A percentile compares a stretch with the other conserved stretches of the same genome.
Evolutionary conservation across 2,797 vertebrate genomes (phyloP).

Genomic region (Takifugu ocellatus): DNA sequence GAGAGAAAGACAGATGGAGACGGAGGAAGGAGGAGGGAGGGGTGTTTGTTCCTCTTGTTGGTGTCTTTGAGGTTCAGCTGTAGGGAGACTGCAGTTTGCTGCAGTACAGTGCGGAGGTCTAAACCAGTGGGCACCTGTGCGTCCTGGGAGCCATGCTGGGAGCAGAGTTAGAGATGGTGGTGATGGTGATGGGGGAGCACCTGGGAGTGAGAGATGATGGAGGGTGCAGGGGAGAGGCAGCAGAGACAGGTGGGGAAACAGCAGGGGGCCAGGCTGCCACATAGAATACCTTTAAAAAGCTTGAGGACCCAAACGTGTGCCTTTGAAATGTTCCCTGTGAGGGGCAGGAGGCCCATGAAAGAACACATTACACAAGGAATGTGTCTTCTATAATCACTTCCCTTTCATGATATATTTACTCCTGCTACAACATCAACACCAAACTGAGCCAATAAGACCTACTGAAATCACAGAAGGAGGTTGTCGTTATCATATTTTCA

Average conservation of each 20-base stretch:
- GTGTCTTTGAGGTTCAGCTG: slow-evolving; percentile 26
- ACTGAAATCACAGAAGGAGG: too few species aligned
- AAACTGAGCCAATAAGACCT: too few species aligned
- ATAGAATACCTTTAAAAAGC: slow-evolving; percentile 13
- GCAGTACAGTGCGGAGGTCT: slow-evolving; percentile 32
- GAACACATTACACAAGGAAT: background rate
- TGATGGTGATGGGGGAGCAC: slow-evolving; percentile 5
- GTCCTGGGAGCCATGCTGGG: slow-evolving; percentile 60
- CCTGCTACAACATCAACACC: too few species aligned
- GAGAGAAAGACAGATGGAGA: slow-evolving; percentile 48
- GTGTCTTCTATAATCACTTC: background rate
- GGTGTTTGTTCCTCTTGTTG: slow-evolving; percentile 37
- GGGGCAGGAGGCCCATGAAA: too few species aligned
- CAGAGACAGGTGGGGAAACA: slow-evolving; percentile 73
- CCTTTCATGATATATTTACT: too few species aligned
- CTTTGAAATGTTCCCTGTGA: background rate
- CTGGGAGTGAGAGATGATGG: slow-evolving; percentile 13
- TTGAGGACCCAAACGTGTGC: slow-evolving; percentile 25
- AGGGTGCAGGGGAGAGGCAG: slow-evolving; percentile 45
- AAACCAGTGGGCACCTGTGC: slow-evolving; percentile 24
- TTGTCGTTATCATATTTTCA: too few species aligned
- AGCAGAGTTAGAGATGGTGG: slow-evolving; percentile 42
- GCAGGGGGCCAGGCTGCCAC: slow-evolving; percentile 56
- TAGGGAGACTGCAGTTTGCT: slow-evolving; percentile 42
- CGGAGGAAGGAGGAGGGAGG: slow-evolving; percentile 16